Evolutionary conservation across 2,113 vertebrate genomes (phyloP), one percentile per base, ranked within the genome.

Genomic region (Aspidoscelis tigris): DNA sequence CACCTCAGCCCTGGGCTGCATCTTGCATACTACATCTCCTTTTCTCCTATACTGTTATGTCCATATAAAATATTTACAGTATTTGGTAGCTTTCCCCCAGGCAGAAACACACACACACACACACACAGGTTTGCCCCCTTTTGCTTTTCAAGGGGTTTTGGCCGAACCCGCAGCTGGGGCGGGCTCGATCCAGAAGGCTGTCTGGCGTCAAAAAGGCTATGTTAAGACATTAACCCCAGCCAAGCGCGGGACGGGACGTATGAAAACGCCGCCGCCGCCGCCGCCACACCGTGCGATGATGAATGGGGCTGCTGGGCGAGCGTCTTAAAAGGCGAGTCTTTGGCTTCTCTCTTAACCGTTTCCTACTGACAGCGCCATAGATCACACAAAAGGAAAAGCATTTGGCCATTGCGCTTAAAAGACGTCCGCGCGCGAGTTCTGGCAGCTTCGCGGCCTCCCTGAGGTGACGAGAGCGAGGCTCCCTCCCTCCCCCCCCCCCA

Each of bases 331-430:
- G 94, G 95, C 90, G 41, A 93, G 92, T 93, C 92, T 95, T 95
- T 96, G 94, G 92, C 92, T 95, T 95, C 95, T 95, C 95, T 93
- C 82, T 96, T 96, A 96, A 96, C 95, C 93, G 94, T 94, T 96
- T 94, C 91, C 92, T 93, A 94, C 91, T 95, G 95, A 96, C 95
- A 96, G 95, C 85, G 88, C 95, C 92, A 94, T 96, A 96, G 95
- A 96, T 96, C 95, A 96, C 94, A 95, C 77, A 50, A 92, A 90
- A 93, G 91, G 89, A 94, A 93, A 91, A 91, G 93, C 92, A 92
- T 92, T 88, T 87, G 92, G 93, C 94, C 91, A 91, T 95, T 93
- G 93, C 93, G 92, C 93, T 94, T 92, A 93, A 90, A 90, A 91
- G 33, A 83, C 88, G 33, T 82, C 90, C 92, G 55, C 24, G 53